Percentiles rank a stretch among this genome's conserved stretches.
phyloP scores from a whole-genome alignment of 2,888 invertebrate genomes.

The Heliconius aoede region DNA sequence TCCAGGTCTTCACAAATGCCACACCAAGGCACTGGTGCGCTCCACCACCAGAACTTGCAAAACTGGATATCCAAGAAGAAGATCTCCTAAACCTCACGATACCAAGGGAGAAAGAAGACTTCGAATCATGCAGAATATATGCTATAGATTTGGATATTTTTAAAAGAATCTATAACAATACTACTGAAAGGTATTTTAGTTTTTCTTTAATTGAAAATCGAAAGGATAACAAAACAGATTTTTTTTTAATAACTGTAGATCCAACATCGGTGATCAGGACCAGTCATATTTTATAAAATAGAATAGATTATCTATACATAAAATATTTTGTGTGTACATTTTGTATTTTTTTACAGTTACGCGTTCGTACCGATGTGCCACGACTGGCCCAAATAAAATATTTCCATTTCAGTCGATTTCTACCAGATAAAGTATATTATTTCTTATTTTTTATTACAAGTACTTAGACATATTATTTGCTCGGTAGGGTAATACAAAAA shows the following conservation, averaged over 20 bases:
- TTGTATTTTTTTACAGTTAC: neutral
- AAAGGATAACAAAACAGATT: no score
- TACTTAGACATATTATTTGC: no score
- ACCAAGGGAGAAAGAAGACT: constrained; percentile 74
- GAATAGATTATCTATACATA: no score
- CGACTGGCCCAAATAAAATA: no score
- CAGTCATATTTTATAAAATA: no score
- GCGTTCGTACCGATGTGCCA: neutral
- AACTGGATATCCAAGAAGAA: constrained; percentile 73
- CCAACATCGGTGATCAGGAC: no score
- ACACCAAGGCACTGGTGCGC: constrained; percentile 88
- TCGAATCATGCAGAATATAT: constrained; percentile 81
- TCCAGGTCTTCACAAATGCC: constrained; percentile 87
- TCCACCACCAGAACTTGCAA: constrained; percentile 80
- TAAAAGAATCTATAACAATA: constrained; percentile 59
- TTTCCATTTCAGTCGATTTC: no score
- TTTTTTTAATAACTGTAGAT: no score
- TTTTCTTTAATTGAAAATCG: no score
- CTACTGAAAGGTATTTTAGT: constrained; percentile 38
- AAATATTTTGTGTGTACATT: no score
- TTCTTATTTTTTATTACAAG: no score
- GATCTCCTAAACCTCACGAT: constrained; percentile 80
- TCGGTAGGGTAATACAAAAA: neutral
- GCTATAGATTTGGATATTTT: constrained; percentile 71
- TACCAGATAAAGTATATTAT: neutral